Evolutionary conservation across 2,113 vertebrate genomes (phyloP), one percentile per base, ranked within the genome.

Genomic region (Nyctibius bracteatus): DNA sequence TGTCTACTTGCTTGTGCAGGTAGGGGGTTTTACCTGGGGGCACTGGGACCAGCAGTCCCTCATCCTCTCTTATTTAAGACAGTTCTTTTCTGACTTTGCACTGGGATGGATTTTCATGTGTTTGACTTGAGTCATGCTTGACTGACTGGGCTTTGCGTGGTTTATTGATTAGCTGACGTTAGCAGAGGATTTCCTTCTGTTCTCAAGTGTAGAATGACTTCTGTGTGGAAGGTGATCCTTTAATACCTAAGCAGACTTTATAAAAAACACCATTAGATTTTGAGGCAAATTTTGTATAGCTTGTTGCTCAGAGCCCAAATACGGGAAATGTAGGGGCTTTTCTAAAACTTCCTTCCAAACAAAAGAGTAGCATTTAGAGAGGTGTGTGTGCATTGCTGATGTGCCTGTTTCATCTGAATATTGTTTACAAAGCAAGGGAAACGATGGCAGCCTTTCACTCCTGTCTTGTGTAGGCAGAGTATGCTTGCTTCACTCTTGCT

Each of bases 1-100:
- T 54, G 35, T 99, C 87, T 99, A 99, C 97, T 98, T 99, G 41
- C 98, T 99, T 1, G 99, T 99, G 52, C 99, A 99, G 99, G 99
- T 99, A n/a, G 39, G 78, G 30, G 21, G 3, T 35, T 17, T 35
- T 14, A 2, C 37, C 12, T 28, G 52, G n/a, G 35, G 9, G 4
- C 49, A 5, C 12, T 37, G 16, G 6, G 57, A 17, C 21, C 49
- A 67, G 39, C 22, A 20, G 37, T 51, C 11, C 5, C 28, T 22
- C 9, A 8, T 51, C 31, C 21, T 79, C 55, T 81, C 22, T 47
- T 65, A 24, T 9, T 82, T 47, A 23, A 43, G 55, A 9, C 9
- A 44, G 13, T 46, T 77, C 21, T 65, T 57, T 58, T 28, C 43
- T 71, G 41, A 35, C 24, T 65, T 17, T 81, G 47, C 4, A 4